A percentile compares a stretch with the other conserved stretches of the same genome.
Conservation (phyloP, 2,797 vertebrate species). For the Myripristis murdjan region DNA sequence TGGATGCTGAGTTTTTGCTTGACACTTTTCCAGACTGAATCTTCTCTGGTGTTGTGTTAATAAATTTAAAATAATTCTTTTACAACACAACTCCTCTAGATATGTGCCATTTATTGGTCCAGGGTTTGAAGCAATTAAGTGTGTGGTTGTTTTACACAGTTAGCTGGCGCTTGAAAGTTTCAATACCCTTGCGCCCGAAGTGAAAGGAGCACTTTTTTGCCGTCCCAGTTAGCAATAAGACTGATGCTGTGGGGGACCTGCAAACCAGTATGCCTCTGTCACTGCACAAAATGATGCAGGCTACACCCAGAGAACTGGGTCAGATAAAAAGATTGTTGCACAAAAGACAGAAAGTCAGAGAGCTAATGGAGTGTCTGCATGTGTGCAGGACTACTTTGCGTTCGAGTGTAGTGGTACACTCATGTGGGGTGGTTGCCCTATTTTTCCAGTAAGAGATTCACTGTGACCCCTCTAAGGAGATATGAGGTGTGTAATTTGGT, state of each 20-base stretch:
- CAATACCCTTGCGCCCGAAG: neutral
- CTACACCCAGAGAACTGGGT: neutral
- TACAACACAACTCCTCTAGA: no score
- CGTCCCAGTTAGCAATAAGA: neutral
- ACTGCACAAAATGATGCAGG: neutral
- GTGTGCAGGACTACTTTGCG: neutral
- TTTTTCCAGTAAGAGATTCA: constrained; percentile 2
- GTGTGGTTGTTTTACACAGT: no score
- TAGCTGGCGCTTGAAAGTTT: no score
- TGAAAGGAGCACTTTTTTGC: neutral
- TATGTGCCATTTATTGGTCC: no score
- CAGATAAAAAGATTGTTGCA: neutral
- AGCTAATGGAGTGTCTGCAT: neutral
- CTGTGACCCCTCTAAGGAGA: constrained; percentile 16
- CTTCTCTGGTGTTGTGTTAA: neutral
- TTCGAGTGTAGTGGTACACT: neutral
- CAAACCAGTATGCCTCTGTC: neutral
- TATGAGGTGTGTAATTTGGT: constrained; percentile 14
- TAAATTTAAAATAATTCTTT: neutral
- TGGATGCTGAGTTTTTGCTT: no score
- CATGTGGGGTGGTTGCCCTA: neutral
- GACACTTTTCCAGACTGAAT: neutral
- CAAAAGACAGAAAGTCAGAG: neutral
- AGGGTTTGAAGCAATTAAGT: no score
- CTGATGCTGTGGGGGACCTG: neutral